Evolutionary conservation across 2,797 vertebrate species (phyloP), one percentile per base, ranked within the genome.

Genomic region (Steatocranus sp.): DNA sequence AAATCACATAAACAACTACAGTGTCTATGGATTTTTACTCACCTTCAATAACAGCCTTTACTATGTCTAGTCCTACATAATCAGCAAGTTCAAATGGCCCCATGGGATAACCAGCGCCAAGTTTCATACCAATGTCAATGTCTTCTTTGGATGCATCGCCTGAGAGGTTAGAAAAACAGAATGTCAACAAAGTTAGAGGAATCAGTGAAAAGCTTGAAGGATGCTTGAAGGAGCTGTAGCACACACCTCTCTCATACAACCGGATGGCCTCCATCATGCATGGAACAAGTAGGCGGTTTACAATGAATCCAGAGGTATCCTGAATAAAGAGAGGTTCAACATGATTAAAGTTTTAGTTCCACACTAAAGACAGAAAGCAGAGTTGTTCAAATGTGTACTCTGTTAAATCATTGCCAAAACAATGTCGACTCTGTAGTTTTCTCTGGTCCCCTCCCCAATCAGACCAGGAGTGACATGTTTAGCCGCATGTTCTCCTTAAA

Each of bases 61-160:
- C 84, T 8, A 98, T 99, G 92, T 99, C 99, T 84, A 99, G 94
- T 80, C 99, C 99, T 8, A 99, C 97, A 1, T 99, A 99, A 93
- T 99, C 99, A 18, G 97, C 86, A 18, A 99, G 97, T 91, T 99
- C 98, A 90, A 99, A 98, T 1, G 99, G 99, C 17, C 98, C 99
- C 98, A 99, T 99, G 36, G 98, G 99, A 93, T 99, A 97, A 12
- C 98, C 97, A 9, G 97, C 97, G 3, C 99, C 99, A 6, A 99
- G 93, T 91, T 99, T 99, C 98, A 99, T 99, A 25, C 97, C 98
- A n/a, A 95, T 91, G 84, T 99, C 99, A 32, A 99, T 98, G 95
- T 99, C 98, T 86, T 99, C 98, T 95, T 98, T 99, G 85, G 98
- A 98, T 43, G 97, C 98, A 43, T 99, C 97, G 63, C 98, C 99